phyloP scores from a whole-genome alignment of 1,140 invertebrate genomes.

The Brevipalpus yothersi region DNA sequence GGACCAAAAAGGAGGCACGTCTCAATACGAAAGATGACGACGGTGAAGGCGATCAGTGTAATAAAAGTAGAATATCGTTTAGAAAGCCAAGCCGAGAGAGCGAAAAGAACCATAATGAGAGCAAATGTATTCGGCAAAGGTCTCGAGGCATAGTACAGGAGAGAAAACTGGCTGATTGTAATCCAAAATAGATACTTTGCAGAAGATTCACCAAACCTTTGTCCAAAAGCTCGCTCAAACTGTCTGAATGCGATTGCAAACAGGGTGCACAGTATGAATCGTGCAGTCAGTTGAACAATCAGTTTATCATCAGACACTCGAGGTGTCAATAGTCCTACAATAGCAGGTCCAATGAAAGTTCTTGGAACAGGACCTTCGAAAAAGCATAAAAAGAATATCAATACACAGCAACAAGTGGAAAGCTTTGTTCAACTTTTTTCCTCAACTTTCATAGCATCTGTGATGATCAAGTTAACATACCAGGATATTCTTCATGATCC shows the following conservation, averaged over 20 bases:
- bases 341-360: conserved; percentile 77
- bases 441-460: background rate
- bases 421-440: background rate
- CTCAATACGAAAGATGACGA: conserved; percentile 11
- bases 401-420: background rate
- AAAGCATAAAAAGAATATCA: background rate
- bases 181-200: conserved; percentile 57
- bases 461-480: background rate
- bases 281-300: conserved; percentile 4
- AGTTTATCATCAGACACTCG: conserved; percentile 4
- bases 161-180: conserved; percentile 82
- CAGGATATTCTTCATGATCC: conserved; percentile 87
- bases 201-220: conserved; percentile 48
- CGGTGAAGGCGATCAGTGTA: conserved; percentile 6
- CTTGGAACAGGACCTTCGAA: conserved; percentile 68
- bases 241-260: conserved; percentile 46
- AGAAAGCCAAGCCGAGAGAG: conserved; percentile 15
- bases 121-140: conserved; percentile 90
- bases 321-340: conserved; percentile 30
- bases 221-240: conserved; percentile 26
- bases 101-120: conserved; percentile 51
- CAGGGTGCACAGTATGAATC: conserved; percentile 32
- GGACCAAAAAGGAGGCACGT: conserved; percentile 6
- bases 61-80: conserved; percentile 6
- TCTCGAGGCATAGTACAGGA: conserved; percentile 83